phyloP scores from a whole-genome alignment of 2,113 vertebrate species.

The Xiphophorus maculatus region DNA sequence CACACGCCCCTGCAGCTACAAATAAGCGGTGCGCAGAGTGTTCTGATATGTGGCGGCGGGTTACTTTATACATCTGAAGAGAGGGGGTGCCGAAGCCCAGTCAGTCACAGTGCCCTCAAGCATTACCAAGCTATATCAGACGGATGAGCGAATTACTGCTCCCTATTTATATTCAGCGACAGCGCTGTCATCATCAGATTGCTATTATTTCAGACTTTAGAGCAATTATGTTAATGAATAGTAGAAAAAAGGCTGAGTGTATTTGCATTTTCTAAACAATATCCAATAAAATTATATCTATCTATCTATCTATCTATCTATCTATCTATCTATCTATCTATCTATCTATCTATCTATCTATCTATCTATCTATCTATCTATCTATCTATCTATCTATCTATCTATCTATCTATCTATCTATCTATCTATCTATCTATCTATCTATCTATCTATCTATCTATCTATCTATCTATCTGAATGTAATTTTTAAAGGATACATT shows the following conservation, averaged over 20 bases:
- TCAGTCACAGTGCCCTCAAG: constrained; percentile 59
- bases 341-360: too few relatives aligned
- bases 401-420: too few relatives aligned
- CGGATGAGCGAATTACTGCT: constrained; percentile 60
- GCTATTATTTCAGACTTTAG: constrained; percentile 77
- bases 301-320: too few relatives aligned
- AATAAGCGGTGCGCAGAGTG: constrained; percentile 76
- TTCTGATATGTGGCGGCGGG: constrained; percentile 71
- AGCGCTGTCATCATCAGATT: constrained; percentile 71
- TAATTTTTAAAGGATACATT: background rate
- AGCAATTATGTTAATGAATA: constrained; percentile 78
- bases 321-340: too few relatives aligned
- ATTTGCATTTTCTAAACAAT: constrained; percentile 26
- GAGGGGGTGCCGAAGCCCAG: constrained; percentile 66
- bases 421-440: too few relatives aligned
- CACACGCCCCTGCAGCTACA: constrained; percentile 75
- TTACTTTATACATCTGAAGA: constrained; percentile 75
- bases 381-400: too few relatives aligned
- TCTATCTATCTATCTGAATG: too few relatives aligned
- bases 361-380: too few relatives aligned
- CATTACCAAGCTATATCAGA: constrained; percentile 62
- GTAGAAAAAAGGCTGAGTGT: constrained; percentile 37
- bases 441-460: too few relatives aligned
- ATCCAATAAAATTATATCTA: constrained; percentile 5
- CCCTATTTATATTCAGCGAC: constrained; percentile 72